phyloP scores from a whole-genome alignment of 1,140 invertebrate species.

The Monochamus saltuarius region DNA sequence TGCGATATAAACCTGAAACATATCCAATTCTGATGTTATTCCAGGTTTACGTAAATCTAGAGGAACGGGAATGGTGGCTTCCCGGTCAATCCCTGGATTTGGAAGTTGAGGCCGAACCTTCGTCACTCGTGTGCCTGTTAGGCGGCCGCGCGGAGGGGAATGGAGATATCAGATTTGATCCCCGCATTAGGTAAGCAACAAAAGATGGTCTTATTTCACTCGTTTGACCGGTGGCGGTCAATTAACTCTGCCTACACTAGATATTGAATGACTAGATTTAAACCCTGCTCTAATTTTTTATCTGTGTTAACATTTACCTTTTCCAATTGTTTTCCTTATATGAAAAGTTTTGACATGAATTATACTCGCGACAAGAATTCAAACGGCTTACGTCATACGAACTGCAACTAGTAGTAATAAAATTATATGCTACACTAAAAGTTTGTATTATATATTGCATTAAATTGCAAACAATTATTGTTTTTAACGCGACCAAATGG shows the following conservation, averaged over 20 bases:
- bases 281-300: not conserved
- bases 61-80: slow-evolving; percentile 59
- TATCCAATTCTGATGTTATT: too few species aligned
- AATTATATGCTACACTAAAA: too few species aligned
- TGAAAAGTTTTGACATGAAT: too few species aligned
- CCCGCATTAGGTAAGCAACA: slow-evolving; percentile 51
- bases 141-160: slow-evolving; percentile 54
- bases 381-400: too few species aligned
- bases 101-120: slow-evolving; percentile 57
- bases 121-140: slow-evolving; percentile 59
- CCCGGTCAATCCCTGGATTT: slow-evolving; percentile 57
- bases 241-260: not conserved
- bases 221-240: not conserved
- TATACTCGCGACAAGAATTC: too few species aligned
- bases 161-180: slow-evolving; percentile 55
- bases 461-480: too few species aligned
- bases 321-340: too few species aligned
- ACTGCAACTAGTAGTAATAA: too few species aligned
- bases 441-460: too few species aligned
- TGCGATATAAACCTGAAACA: too few species aligned
- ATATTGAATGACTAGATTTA: slow-evolving; percentile 9
- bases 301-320: too few species aligned
- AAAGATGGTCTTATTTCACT: not conserved
- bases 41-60: slow-evolving; percentile 57
- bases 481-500: too few species aligned